A percentile compares a stretch with the other conserved stretches of the same genome.
phyloP scores from a whole-genome alignment of 2,113 vertebrate genomes.

The Rhodinocichla rosea region DNA sequence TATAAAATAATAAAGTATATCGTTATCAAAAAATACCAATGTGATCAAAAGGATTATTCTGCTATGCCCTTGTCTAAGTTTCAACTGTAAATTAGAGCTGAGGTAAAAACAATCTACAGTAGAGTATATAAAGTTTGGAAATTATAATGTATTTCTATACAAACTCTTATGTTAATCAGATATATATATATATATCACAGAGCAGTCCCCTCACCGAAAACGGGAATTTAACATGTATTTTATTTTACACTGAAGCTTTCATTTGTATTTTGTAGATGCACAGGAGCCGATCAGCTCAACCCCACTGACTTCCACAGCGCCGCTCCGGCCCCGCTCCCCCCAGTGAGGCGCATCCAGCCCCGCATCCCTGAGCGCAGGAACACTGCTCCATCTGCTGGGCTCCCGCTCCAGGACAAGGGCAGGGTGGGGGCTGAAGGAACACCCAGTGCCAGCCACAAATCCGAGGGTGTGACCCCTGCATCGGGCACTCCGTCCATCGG shows the following conservation, averaged over 20 bases:
- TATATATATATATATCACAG: background rate
- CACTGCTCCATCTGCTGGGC: conserved; percentile 73
- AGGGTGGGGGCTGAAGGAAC: background rate
- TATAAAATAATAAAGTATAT: conserved; percentile 60
- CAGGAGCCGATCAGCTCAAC: background rate
- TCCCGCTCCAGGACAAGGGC: background rate
- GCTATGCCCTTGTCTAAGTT: background rate
- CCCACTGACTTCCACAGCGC: background rate
- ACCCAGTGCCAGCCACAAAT: rapidly evolving
- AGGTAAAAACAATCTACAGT: background rate
- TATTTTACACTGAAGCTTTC: background rate
- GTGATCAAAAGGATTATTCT: conserved; percentile 22
- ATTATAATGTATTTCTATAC: background rate
- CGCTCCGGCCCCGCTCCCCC: background rate
- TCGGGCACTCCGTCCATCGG: background rate
- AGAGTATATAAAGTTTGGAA: background rate
- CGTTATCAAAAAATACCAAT: conserved; percentile 40
- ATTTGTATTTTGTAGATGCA: background rate
- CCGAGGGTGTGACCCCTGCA: background rate
- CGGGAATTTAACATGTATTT: background rate
- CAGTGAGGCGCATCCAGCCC: rapidly evolving
- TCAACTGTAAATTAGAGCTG: conserved; percentile 16
- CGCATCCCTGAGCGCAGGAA: background rate
- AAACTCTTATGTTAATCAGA: background rate
- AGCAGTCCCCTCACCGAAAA: background rate